A percentile compares a stretch with the other conserved stretches of the same genome.
Conservation (phyloP, 2,888 invertebrate genomes). For the Sycophila texana region DNA sequence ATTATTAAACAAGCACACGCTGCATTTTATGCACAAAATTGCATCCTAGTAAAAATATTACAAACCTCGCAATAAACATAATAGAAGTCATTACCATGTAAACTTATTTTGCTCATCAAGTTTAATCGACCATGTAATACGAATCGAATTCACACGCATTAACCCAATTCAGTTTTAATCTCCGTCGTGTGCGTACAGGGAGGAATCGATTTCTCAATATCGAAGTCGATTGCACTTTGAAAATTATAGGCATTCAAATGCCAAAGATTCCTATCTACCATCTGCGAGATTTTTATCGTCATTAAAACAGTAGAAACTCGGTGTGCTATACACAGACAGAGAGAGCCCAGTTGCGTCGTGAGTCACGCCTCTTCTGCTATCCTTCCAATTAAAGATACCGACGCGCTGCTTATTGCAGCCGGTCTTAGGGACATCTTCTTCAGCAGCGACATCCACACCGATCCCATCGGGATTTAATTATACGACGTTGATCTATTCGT, state of each 20-base stretch:
- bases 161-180: slow-evolving; percentile 47
- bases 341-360: slow-evolving; percentile 44
- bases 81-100: neutral
- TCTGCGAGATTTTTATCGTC: slow-evolving; percentile 54
- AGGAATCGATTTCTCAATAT: slow-evolving; percentile 51
- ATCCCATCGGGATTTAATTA: slow-evolving; percentile 51
- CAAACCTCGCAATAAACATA: neutral
- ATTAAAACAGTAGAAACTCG: slow-evolving; percentile 53
- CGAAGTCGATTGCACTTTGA: slow-evolving; percentile 46
- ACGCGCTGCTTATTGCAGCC: slow-evolving; percentile 52
- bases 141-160: slow-evolving; percentile 20
- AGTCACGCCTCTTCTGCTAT: slow-evolving; percentile 58
- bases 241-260: slow-evolving; percentile 51
- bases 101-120: neutral
- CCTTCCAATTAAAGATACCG: slow-evolving; percentile 63
- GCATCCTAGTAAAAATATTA: too few relatives aligned
- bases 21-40: too few relatives aligned
- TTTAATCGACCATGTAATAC: slow-evolving; percentile 18
- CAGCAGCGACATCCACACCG: slow-evolving; percentile 34
- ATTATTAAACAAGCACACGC: too few relatives aligned
- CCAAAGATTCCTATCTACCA: slow-evolving; percentile 48
- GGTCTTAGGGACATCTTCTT: slow-evolving; percentile 52
- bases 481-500: neutral
- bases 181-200: slow-evolving; percentile 10
- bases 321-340: slow-evolving; percentile 9